A percentile compares a stretch with the other conserved stretches of the same genome.
phyloP scores from a whole-genome alignment of 1,140 invertebrate species.

The Atta colombica region DNA sequence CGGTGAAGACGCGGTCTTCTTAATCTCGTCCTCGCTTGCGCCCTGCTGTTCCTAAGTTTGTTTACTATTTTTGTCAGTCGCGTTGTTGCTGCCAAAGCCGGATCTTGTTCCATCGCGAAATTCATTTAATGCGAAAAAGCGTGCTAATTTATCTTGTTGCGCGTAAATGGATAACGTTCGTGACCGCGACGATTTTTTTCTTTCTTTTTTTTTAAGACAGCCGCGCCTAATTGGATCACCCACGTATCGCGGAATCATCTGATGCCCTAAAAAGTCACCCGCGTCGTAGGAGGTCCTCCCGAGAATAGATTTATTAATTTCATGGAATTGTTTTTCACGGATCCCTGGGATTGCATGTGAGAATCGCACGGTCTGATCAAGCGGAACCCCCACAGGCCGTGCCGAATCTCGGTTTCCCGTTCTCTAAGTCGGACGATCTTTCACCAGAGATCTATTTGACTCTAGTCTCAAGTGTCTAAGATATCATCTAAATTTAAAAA shows the following conservation, averaged over 20 bases:
- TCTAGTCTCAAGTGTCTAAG: neutral
- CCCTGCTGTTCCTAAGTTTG: conserved; percentile 33
- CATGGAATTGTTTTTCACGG: conserved; percentile 61
- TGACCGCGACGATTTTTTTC: conserved; percentile 25
- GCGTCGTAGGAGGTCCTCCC: conserved; percentile 47
- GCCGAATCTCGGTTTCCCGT: conserved; percentile 67
- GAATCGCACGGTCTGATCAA: conserved; percentile 59
- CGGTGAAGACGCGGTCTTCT: conserved; percentile 34
- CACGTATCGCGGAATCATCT: conserved; percentile 36
- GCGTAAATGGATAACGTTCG: conserved; percentile 39
- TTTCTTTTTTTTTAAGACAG: neutral
- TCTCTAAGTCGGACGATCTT: conserved; percentile 35
- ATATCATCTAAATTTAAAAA: neutral
- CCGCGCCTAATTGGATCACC: conserved; percentile 55
- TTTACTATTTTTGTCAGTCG: conserved; percentile 21
- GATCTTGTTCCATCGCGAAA: conserved; percentile 10
- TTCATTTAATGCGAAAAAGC: conserved; percentile 30
- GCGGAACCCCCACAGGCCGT: conserved; percentile 68
- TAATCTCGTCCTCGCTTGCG: conserved; percentile 24
- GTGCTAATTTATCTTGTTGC: conserved; percentile 47
- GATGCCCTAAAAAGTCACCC: conserved; percentile 18
- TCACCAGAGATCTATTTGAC: neutral
- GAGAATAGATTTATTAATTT: conserved; percentile 62
- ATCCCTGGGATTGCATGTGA: conserved; percentile 32
- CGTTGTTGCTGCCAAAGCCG: neutral